phyloP scores from a whole-genome alignment of 2,888 invertebrate species.

The Cyclophora punctaria region DNA sequence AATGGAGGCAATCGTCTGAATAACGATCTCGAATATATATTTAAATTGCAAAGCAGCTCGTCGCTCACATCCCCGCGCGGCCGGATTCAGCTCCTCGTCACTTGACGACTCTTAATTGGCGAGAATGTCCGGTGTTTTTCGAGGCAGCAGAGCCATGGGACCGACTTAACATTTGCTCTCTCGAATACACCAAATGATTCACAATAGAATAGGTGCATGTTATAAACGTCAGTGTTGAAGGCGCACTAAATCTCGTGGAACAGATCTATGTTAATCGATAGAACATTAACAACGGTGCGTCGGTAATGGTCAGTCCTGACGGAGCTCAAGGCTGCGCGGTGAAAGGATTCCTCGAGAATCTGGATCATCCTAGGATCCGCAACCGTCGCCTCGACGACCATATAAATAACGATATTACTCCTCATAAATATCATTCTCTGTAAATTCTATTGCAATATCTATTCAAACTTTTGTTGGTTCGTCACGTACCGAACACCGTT shows the following conservation, averaged over 20 bases:
- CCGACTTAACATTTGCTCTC: slow-evolving; percentile 38
- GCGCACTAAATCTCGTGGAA: slow-evolving; percentile 51
- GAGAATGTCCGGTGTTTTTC: slow-evolving; percentile 37
- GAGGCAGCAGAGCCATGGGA: slow-evolving; percentile 34
- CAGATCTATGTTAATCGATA: slow-evolving; percentile 67
- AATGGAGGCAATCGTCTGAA: slow-evolving; percentile 36
- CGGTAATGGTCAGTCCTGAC: slow-evolving; percentile 63
- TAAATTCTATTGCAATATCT: no score
- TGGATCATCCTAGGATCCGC: slow-evolving; percentile 61
- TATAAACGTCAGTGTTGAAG: slow-evolving; percentile 31
- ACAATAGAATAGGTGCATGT: slow-evolving; percentile 46
- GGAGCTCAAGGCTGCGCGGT: slow-evolving; percentile 61
- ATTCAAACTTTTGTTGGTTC: no score
- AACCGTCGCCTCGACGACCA: slow-evolving; percentile 1
- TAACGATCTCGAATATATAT: slow-evolving; percentile 47
- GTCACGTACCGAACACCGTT: no score
- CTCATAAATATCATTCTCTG: no score
- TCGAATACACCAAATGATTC: slow-evolving; percentile 23
- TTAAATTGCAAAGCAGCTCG: slow-evolving; percentile 52
- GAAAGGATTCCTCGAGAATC: slow-evolving; percentile 66
- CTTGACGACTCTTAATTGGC: slow-evolving; percentile 42
- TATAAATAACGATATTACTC: no score
- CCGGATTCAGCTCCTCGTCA: slow-evolving; percentile 29
- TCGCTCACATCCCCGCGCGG: slow-evolving; percentile 31
- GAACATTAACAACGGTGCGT: slow-evolving; percentile 60